phyloP scores from a whole-genome alignment of 2,113 vertebrate species.

The Xerus inauris region DNA sequence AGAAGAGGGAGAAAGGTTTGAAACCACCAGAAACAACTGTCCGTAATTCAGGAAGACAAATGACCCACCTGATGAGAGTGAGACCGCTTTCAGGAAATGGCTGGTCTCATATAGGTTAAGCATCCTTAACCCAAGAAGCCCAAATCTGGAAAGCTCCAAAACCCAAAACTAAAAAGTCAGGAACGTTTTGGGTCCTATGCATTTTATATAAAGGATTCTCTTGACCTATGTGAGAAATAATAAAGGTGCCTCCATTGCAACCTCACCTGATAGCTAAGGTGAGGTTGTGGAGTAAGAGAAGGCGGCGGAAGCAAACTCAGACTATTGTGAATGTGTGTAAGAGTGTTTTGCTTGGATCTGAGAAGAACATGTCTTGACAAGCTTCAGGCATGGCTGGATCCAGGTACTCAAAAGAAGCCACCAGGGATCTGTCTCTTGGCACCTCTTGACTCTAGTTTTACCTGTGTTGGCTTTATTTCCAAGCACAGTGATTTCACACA shows the following conservation, averaged over 20 bases:
- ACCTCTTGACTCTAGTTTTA: not conserved
- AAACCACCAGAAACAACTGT: not conserved
- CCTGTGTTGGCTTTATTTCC: not conserved
- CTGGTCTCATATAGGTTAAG: not conserved
- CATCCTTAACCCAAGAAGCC: not conserved
- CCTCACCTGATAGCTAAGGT: not conserved
- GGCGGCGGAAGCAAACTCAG: not conserved
- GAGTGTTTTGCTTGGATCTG: not conserved
- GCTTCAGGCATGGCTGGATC: not conserved
- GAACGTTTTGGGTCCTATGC: not conserved
- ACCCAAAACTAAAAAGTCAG: not conserved
- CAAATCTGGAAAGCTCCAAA: not conserved
- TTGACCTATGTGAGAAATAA: no score
- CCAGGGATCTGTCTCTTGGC: not conserved
- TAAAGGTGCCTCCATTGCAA: rapidly evolving
- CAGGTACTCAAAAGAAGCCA: no score
- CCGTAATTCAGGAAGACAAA: not conserved
- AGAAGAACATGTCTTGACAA: not conserved
- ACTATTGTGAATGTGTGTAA: not conserved
- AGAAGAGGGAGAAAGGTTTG: not conserved
- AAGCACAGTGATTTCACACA: not conserved
- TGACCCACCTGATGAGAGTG: not conserved
- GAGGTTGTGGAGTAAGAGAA: rapidly evolving
- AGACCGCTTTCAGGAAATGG: not conserved
- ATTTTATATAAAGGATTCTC: not conserved